A percentile compares a stretch with the other conserved stretches of the same genome.
Conservation (phyloP, 2,797 vertebrate species). For the Poecile montanus region DNA sequence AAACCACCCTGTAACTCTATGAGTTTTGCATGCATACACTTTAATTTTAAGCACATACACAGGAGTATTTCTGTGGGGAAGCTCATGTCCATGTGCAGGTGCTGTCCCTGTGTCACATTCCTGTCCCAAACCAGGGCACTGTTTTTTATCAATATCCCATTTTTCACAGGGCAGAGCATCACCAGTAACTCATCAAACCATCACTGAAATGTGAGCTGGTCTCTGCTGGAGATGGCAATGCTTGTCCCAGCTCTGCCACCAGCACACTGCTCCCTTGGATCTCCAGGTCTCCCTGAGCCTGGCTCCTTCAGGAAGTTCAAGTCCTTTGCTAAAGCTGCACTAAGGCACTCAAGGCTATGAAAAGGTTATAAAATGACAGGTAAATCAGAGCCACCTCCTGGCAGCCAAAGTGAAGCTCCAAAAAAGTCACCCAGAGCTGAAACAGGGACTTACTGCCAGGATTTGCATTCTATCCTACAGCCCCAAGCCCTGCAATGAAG, state of each 20-base stretch:
- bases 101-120: background rate
- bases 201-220: background rate
- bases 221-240: background rate
- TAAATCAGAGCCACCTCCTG: background rate
- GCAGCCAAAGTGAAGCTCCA: background rate
- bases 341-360: background rate
- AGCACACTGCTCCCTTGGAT: fast-evolving
- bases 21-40: background rate
- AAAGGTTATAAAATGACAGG: background rate
- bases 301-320: background rate
- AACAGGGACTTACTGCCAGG: background rate
- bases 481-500: constrained; percentile 19
- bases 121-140: background rate
- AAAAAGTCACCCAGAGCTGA: background rate
- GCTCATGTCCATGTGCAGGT: fast-evolving
- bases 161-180: background rate
- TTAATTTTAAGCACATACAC: background rate
- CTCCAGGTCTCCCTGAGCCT: background rate
- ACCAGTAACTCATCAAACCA: background rate
- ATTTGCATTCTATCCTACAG: background rate
- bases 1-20: background rate
- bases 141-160: fast-evolving
- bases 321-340: background rate
- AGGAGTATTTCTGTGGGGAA: background rate
- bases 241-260: background rate